Percentiles rank a stretch among this genome's conserved stretches.
Conservation (phyloP, 2,113 vertebrate genomes). For the Sinocyclocheilus anshuiensis region DNA sequence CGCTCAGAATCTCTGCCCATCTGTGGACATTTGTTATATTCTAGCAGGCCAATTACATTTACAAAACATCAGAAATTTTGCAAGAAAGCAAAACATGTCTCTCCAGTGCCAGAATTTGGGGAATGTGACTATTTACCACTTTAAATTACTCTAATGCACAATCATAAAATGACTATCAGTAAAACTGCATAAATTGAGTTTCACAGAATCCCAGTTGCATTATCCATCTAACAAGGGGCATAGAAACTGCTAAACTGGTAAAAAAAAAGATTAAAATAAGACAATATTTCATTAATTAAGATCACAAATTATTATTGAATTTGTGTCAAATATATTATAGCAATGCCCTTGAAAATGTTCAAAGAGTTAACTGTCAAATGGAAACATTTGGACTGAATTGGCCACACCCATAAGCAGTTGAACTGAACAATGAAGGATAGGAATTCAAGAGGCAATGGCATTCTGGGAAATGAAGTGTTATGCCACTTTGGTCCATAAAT, state of each 20-base stretch:
- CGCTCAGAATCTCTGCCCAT: not conserved
- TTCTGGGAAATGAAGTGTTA: not conserved
- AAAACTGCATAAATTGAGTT: not conserved
- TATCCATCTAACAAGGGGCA: not conserved
- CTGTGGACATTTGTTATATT: not conserved
- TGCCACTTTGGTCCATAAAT: not conserved
- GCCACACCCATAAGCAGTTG: not conserved
- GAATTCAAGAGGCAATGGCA: not conserved
- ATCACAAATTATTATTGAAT: not conserved
- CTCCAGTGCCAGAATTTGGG: not conserved
- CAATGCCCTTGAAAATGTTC: not conserved
- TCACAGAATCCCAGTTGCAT: not conserved
- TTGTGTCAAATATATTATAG: not conserved
- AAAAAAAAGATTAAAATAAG: not conserved
- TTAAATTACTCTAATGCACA: not conserved
- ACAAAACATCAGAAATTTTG: not conserved
- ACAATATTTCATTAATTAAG: not conserved
- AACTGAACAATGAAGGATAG: not conserved
- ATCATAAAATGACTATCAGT: not conserved
- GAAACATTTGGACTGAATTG: not conserved
- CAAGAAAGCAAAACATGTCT: not conserved
- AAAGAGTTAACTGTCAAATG: not conserved
- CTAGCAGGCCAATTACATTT: not conserved
- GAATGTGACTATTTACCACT: constrained; percentile 5
- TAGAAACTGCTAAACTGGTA: not conserved